Evolutionary conservation across 2,113 vertebrate genomes (phyloP).

Genomic region (Mobula hypostoma): DNA sequence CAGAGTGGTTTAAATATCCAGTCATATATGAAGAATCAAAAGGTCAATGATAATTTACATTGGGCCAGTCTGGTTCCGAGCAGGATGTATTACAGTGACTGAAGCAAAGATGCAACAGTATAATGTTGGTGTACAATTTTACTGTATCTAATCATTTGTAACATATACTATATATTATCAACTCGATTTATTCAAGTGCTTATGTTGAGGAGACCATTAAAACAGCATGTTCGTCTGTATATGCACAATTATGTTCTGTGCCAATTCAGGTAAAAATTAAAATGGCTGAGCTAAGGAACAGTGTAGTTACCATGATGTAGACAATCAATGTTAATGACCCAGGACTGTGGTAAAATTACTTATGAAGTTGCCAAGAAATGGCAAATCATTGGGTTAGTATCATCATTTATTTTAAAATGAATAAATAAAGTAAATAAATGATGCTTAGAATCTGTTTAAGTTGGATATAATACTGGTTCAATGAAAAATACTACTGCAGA

Average conservation of each 20-base stretch:
- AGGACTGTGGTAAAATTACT: background rate
- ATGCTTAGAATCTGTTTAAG: background rate
- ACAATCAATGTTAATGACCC: conserved; percentile 15
- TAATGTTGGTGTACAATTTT: background rate
- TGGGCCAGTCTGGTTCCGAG: background rate
- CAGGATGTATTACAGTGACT: background rate
- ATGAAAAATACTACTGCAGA: background rate
- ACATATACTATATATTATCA: background rate
- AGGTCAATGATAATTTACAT: background rate
- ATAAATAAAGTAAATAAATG: background rate
- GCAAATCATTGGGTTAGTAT: background rate
- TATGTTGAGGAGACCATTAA: background rate
- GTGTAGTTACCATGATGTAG: conserved; percentile 16
- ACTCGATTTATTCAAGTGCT: background rate
- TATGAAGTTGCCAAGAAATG: background rate
- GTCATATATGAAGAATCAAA: background rate
- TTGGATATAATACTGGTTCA: background rate
- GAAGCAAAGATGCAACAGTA: background rate
- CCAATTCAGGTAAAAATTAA: background rate
- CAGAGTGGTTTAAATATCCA: conserved; percentile 1
- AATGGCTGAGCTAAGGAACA: background rate
- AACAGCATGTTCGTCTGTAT: background rate
- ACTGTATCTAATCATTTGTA: background rate
- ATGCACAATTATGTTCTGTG: background rate
- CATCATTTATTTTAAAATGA: conserved; percentile 7